phyloP scores from a whole-genome alignment of 2,888 invertebrate genomes.

The Cerastis rubricosa region DNA sequence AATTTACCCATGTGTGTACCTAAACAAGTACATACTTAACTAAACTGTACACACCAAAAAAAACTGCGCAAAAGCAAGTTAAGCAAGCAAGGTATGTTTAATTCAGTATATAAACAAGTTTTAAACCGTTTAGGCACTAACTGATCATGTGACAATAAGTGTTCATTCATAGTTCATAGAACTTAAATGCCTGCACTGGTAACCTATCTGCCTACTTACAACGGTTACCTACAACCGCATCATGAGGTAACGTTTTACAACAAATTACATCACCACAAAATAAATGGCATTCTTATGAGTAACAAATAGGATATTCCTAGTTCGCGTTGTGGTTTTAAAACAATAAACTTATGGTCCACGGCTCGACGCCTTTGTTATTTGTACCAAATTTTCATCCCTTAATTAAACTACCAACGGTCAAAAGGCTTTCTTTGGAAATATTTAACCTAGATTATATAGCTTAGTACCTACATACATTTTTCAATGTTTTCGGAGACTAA shows the following conservation, averaged over 20 bases:
- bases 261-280: slow-evolving; percentile 15
- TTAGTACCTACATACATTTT: not conserved
- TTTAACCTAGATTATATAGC: not conserved
- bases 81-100: not conserved
- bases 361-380: not conserved
- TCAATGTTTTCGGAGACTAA: not conserved
- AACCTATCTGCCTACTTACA: not conserved
- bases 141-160: slow-evolving; percentile 17
- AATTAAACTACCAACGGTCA: not conserved
- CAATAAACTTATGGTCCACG: not conserved
- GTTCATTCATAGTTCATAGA: slow-evolving; percentile 39
- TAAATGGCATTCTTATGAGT: slow-evolving; percentile 32
- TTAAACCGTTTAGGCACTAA: not conserved
- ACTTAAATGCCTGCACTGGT: not conserved
- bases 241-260: slow-evolving; percentile 25
- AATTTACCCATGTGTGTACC: not conserved
- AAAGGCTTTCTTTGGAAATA: not conserved
- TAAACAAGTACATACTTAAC: no score
- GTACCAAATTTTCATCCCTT: not conserved
- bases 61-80: not conserved
- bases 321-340: not conserved
- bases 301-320: slow-evolving; percentile 6
- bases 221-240: slow-evolving; percentile 19
- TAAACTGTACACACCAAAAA: not conserved
- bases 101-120: slow-evolving; percentile 5